Evolutionary conservation across 2,797 vertebrate species (phyloP), one percentile per base, ranked within the genome.

Genomic region (Danio choprae): DNA sequence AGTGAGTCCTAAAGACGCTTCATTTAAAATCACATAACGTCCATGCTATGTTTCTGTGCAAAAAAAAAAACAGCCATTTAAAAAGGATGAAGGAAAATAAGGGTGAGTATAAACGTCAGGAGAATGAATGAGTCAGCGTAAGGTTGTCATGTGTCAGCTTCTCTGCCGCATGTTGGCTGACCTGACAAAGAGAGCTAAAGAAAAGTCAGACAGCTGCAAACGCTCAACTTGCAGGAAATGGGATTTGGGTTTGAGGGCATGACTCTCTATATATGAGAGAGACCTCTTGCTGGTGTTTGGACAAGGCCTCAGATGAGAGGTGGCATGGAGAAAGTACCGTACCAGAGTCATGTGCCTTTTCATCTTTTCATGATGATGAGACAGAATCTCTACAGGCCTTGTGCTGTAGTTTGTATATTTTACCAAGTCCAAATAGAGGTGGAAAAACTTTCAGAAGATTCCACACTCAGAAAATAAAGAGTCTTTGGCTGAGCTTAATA

Each of bases 71-170:
- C 70, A 81, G 64, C 36, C 62, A 67, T 82, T 71, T 75, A 65
- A 60, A 84, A 83, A 59, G 18, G 74, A 79, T 81, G 18, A 69
- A 83, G 79, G 74, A 84, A 76, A 72, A 46, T 40, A 77, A 65
- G 46, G 20, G 60, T 22, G 68, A 69, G 58, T 77, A 82, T 82
- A 80, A 82, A 82, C 82, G 79, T 74, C 69, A 8, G 16, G 62
- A 82, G 78, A 85, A 81, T 80, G 60, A 84, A 84, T 74, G 81
- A 87, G 78, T 87, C 86, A 87, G 86, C 83, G 59, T 62, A 74
- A 74, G 83, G 83, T 86, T 86, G 84, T 83, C 86, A 86, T 87
- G 86, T 85, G 86, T 85, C 82, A 85, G 82, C 84, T 72, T 65
- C 80, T 84, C 59, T 82, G 63, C 77, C 83, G 72, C 84, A 82